Conservation (phyloP, 1,140 invertebrate species). For the Lamellibrachia luymesi region DNA sequence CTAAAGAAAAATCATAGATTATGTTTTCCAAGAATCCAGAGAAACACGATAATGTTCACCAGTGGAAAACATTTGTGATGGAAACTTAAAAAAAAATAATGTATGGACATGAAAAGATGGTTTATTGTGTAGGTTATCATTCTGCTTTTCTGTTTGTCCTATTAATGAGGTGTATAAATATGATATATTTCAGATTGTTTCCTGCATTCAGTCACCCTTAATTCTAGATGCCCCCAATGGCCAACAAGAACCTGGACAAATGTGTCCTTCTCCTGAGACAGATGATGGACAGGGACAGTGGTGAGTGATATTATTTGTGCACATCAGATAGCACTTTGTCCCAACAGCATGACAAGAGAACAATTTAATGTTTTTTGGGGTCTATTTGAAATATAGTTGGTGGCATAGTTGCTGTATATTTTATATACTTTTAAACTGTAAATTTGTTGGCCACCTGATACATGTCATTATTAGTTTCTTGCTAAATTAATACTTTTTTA, state of each 20-base stretch:
- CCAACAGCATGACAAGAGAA: not conserved
- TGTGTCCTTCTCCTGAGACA: conserved; percentile 10
- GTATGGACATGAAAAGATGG: not conserved
- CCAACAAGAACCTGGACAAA: conserved; percentile 17
- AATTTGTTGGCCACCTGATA: no score
- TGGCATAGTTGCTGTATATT: not conserved
- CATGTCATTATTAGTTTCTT: not conserved
- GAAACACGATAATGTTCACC: not conserved
- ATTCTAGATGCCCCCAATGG: not conserved
- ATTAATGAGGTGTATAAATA: not conserved
- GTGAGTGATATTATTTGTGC: not conserved
- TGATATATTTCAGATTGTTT: conserved; percentile 1
- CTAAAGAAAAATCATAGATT: not conserved
- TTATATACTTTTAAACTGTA: not conserved
- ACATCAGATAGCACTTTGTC: not conserved
- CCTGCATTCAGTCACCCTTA: not conserved
- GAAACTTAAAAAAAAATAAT: not conserved
- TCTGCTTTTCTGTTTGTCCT: not conserved
- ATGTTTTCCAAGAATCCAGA: not conserved
- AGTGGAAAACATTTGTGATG: not conserved
- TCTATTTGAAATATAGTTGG: not conserved
- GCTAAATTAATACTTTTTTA: not conserved
- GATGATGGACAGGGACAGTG: conserved; percentile 10
- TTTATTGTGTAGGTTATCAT: conserved; percentile 1
- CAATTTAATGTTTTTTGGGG: not conserved